Evolutionary conservation across 2,888 invertebrate genomes (phyloP).

Genomic region (Hyles lineata): DNA sequence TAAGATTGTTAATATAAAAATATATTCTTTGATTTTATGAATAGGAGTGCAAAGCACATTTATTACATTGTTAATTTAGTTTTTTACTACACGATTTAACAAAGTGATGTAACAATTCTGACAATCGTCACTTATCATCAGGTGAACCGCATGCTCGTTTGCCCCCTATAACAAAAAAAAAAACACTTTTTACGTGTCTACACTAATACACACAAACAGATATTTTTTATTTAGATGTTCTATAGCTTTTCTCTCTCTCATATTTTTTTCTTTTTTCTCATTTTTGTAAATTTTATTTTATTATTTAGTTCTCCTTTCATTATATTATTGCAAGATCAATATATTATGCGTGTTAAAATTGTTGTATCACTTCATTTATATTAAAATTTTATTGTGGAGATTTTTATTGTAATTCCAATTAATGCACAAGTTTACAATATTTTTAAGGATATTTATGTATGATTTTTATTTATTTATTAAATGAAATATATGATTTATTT

Average conservation of each 20-base stretch:
- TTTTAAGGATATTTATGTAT: neutral
- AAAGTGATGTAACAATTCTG: neutral
- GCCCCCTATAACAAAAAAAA: too few species aligned
- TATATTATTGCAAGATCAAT: neutral
- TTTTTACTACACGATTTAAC: neutral
- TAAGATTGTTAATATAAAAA: neutral
- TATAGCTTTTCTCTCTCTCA: too few species aligned
- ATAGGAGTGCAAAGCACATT: constrained; percentile 1
- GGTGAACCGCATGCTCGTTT: too few species aligned
- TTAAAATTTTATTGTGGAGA: neutral
- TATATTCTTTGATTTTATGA: neutral
- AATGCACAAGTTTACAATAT: neutral
- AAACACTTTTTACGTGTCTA: too few species aligned
- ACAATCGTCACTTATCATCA: too few species aligned
- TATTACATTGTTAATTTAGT: neutral
- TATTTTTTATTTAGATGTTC: too few species aligned
- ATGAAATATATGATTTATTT: neutral
- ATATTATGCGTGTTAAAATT: neutral
- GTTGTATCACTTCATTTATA: neutral
- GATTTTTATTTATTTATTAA: neutral
- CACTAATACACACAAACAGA: too few species aligned
- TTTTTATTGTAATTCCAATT: neutral
- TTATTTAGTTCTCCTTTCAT: too few species aligned
- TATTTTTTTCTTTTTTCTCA: too few species aligned
- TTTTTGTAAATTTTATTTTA: too few species aligned